Evolutionary conservation across 1,140 invertebrate species (phyloP).

Genomic region (Diabrotica undecimpunctata): DNA sequence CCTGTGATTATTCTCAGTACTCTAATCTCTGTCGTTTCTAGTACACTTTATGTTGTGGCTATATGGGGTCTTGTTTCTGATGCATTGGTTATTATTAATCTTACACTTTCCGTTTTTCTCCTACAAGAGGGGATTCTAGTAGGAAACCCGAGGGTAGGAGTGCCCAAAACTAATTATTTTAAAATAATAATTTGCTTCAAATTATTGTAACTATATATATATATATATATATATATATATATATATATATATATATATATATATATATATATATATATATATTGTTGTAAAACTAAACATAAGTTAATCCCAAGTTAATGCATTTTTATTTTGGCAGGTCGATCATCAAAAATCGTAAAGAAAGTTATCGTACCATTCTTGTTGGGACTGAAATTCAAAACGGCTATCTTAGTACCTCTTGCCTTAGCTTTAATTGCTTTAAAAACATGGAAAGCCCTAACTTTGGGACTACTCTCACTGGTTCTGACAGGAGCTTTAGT

Average conservation of each 20-base stretch:
- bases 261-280: too few species aligned
- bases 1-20: too few species aligned
- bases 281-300: background rate
- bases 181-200: constrained; percentile 9
- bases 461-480: constrained; percentile 76
- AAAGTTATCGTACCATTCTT: constrained; percentile 81
- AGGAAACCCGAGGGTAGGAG: too few species aligned
- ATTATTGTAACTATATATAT: constrained; percentile 8
- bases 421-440: constrained; percentile 76
- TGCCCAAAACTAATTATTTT: background rate
- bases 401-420: constrained; percentile 73
- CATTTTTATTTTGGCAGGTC: constrained; percentile 29
- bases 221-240: too few species aligned
- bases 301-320: background rate
- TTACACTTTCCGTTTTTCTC: too few species aligned
- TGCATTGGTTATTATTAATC: too few species aligned
- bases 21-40: too few species aligned
- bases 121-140: too few species aligned
- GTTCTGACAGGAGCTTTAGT: constrained; percentile 76
- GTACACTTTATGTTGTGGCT: too few species aligned
- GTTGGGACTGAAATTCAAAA: constrained; percentile 78
- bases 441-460: constrained; percentile 84
- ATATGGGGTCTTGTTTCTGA: too few species aligned
- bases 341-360: constrained; percentile 68
- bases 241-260: too few species aligned